Evolutionary conservation across 2,113 vertebrate species (phyloP).

Genomic region (Lagopus leucura): DNA sequence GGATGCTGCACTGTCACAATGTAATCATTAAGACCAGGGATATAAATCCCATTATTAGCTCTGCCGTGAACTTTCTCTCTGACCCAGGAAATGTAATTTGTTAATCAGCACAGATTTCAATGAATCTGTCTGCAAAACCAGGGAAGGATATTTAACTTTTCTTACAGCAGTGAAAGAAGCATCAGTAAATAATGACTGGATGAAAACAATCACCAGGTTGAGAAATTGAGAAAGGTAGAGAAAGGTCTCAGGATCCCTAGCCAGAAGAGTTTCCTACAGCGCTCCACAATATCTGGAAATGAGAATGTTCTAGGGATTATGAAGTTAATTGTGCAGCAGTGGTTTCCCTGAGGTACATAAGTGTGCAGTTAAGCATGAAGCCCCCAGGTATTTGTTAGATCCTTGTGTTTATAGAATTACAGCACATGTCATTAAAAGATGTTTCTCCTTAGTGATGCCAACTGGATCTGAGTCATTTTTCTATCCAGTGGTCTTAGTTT

Average conservation of each 20-base stretch:
- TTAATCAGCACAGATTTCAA: slow-evolving; percentile 22
- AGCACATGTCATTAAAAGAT: not conserved
- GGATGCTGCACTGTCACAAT: not conserved
- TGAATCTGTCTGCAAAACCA: not conserved
- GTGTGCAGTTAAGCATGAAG: not conserved
- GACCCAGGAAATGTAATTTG: slow-evolving; percentile 43
- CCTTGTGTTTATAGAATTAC: not conserved
- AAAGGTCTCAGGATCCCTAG: not conserved
- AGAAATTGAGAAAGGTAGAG: not conserved
- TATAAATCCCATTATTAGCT: not conserved
- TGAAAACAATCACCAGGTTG: not conserved
- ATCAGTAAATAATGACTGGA: not conserved
- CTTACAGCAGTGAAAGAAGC: not conserved
- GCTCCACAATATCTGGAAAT: not conserved
- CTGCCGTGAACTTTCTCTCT: slow-evolving; percentile 15
- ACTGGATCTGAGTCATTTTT: not conserved
- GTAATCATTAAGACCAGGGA: not conserved
- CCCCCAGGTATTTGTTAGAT: not conserved
- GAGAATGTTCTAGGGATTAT: slow-evolving; percentile 17
- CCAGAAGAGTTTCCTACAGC: not conserved
- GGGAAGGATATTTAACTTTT: not conserved
- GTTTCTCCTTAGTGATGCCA: not conserved
- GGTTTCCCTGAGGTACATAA: slow-evolving; percentile 11
- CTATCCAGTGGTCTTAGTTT: not conserved
- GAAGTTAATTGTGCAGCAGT: not conserved